Percentiles rank a stretch among this genome's conserved stretches.
Evolutionary conservation across 92 coral and sea anemone species (phyloP).

Genomic region (Pocillopora grandis): DNA sequence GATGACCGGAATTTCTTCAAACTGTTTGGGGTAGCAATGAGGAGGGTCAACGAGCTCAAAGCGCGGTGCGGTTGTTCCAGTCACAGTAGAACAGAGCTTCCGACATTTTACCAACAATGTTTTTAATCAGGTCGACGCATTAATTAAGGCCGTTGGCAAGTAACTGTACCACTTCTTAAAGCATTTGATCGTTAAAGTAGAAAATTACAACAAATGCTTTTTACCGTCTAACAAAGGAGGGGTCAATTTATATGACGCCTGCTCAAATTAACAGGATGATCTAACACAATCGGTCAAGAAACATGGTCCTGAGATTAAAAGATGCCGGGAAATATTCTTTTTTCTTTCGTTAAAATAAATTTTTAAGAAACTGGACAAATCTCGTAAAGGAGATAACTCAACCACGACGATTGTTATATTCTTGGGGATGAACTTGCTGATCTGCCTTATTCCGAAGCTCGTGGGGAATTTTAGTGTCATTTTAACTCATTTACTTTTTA

Average conservation of each 20-base stretch:
- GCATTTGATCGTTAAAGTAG: slow-evolving; percentile 12
- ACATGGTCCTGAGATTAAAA: background rate
- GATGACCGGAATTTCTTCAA: background rate
- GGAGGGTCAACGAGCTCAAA: no score
- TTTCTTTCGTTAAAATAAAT: background rate
- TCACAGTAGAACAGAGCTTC: no score
- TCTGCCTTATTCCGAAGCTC: no score
- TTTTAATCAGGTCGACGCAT: background rate
- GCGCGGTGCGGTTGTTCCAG: no score
- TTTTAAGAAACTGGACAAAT: background rate
- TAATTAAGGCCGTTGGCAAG: slow-evolving; percentile 6
- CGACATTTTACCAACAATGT: background rate
- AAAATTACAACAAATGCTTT: slow-evolving; percentile 6
- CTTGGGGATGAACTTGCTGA: no score
- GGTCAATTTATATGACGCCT: background rate
- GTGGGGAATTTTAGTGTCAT: no score
- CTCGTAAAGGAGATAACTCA: no score
- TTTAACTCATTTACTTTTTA: no score
- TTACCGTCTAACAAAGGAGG: slow-evolving; percentile 1
- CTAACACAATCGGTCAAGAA: background rate
- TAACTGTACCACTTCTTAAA: background rate
- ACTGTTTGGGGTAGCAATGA: background rate
- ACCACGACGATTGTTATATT: no score
- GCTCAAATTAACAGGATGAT: background rate
- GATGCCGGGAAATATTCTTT: background rate